Percentiles rank a stretch among this genome's conserved stretches.
Evolutionary conservation across 2,888 invertebrate species (phyloP).

Genomic region (Slavum lentiscoides): DNA sequence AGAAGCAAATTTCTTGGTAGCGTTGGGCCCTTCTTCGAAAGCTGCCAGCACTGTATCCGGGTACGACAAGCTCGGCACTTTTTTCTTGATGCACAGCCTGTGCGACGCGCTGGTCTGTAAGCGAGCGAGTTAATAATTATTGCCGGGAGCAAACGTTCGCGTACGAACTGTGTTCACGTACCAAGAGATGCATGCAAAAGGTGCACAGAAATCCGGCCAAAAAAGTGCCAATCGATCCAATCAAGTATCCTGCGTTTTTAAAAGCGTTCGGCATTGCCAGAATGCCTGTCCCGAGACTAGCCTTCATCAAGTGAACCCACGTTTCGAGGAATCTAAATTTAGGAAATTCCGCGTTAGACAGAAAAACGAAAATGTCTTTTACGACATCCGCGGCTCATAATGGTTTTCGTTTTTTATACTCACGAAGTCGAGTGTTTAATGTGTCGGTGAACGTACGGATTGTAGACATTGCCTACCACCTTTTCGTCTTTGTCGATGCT

Average conservation of each 20-base stretch:
- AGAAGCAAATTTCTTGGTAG: neutral
- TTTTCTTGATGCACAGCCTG: neutral
- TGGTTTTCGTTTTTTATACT: no score
- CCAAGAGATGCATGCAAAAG: conserved; percentile 89
- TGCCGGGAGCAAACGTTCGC: no score
- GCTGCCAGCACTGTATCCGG: neutral
- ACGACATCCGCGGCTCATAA: no score
- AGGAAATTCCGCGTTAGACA: no score
- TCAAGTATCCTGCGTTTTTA: conserved; percentile 76
- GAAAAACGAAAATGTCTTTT: no score
- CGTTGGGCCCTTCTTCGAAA: neutral
- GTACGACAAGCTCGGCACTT: neutral
- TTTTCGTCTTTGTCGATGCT: no score
- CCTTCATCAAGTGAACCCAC: conserved; percentile 78
- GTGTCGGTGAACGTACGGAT: no score
- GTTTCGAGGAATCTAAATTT: neutral
- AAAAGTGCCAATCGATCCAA: conserved; percentile 79
- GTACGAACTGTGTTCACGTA: conserved; percentile 58
- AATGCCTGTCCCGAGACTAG: conserved; percentile 88
- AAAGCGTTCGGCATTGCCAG: conserved; percentile 89
- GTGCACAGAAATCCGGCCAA: conserved; percentile 86
- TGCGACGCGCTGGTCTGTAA: neutral
- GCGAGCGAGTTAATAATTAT: no score
- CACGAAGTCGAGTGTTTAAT: no score
- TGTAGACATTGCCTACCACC: no score